Base-by-base conservation (phyloP, 2,888 invertebrate species). In the Epistrophe eligans region DNA sequence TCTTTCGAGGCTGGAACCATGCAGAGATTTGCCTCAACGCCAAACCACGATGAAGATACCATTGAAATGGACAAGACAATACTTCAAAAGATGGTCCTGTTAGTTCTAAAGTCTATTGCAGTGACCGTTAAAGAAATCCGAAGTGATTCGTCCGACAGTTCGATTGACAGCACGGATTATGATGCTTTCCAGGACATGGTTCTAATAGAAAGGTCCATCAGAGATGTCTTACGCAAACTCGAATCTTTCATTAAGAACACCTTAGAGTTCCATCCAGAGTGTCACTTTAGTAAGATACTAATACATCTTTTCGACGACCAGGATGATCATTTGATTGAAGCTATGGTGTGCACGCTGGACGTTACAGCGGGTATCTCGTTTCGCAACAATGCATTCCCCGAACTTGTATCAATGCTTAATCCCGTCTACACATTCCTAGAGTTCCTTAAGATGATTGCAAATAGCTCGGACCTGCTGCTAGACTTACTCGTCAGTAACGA, bases 121-220 rank as follows among this genome's bases (percentile, higher is more conserved):
- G 97, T 98, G 0, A 97, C 97, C 0, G 97, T 98, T 0, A 97
- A 98, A 91, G 98, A 98, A 92, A 97, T 97, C 90, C 94, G 97
- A 73, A 97, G 97, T 85, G 97, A 97, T 92, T 97, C 97, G 19
- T 96, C 96, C 10, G 97, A 97, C 90, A 97, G 97, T 45, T 97
- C 97, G 0, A 95, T 97, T 58, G 97, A 96, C 88, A 97, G 97
- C 0, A 96, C 96, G 58, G 96, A 97, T 88, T 97, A 96, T 90
- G 97, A 97, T 91, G 96, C 97, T 15, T 97, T 97, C 92, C 97
- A 97, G 89, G 98, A 98, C 90, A 97, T 97, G 96, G 96, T 96
- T 89, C 95, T 97, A 32, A 97, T 98, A 13, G 97, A 97, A 91
- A 93, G 97, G 79, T 97, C 97, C 28, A 97, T 98, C 85, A 94